Evolutionary conservation across 1,140 invertebrate genomes (phyloP).

Genomic region (Dinoponera quadriceps): DNA sequence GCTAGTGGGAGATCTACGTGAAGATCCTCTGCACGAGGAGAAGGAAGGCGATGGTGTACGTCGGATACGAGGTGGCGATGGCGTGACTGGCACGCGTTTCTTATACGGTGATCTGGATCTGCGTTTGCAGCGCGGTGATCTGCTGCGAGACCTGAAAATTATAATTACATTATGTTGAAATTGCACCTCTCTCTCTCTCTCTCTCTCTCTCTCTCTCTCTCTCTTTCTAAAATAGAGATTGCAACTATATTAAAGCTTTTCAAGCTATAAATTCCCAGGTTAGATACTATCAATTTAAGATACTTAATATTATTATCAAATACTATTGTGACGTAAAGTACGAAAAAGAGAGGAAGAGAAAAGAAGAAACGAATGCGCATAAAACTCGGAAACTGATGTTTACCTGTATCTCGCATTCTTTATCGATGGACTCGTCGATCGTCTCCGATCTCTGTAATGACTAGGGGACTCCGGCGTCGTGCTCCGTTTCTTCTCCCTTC

Average conservation of each 20-base stretch:
- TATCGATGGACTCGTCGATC: slow-evolving; percentile 78
- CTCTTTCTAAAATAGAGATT: too few relatives aligned
- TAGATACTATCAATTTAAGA: too few relatives aligned
- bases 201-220: too few relatives aligned
- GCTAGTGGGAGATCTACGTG: slow-evolving; percentile 77
- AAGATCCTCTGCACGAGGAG: slow-evolving; percentile 77
- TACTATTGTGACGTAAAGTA: too few relatives aligned
- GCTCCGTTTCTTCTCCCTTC: slow-evolving; percentile 83
- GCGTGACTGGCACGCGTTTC: slow-evolving; percentile 82
- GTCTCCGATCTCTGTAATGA: slow-evolving; percentile 82
- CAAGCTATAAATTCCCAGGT: too few relatives aligned
- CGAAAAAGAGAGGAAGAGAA: neutral
- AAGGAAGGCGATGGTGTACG: slow-evolving; percentile 83
- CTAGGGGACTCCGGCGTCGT: slow-evolving; percentile 81
- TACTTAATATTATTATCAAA: neutral
- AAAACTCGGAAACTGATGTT: slow-evolving; percentile 58
- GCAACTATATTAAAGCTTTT: too few relatives aligned
- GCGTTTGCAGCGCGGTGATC: slow-evolving; percentile 83
- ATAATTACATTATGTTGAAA: slow-evolving; percentile 8
- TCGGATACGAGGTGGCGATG: slow-evolving; percentile 83
- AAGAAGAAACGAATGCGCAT: neutral
- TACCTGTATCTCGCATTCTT: slow-evolving; percentile 81
- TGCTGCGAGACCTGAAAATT: slow-evolving; percentile 82
- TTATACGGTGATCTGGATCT: slow-evolving; percentile 83
- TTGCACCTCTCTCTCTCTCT: too few relatives aligned